phyloP scores from a whole-genome alignment of 2,113 vertebrate species.

The Acinonyx jubatus region DNA sequence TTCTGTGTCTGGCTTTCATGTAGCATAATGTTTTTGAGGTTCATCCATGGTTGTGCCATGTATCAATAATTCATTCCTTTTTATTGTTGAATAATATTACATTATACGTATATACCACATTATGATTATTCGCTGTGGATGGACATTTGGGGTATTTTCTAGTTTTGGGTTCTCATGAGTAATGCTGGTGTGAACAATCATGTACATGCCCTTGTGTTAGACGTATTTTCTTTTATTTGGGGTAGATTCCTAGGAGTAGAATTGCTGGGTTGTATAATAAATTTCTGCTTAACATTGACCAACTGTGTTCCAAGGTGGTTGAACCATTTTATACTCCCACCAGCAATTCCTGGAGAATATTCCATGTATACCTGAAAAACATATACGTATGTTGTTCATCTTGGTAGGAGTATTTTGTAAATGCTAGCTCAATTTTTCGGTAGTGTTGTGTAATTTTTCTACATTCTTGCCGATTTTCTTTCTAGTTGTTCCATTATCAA shows the following conservation, averaged over 20 bases:
- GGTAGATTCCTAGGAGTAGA: constrained; percentile 43
- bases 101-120: background rate
- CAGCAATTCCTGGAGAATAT: background rate
- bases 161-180: background rate
- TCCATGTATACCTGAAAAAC: constrained; percentile 1
- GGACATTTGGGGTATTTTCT: background rate
- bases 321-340: constrained; percentile 12
- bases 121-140: background rate
- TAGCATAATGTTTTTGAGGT: constrained; percentile 17
- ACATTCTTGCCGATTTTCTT: constrained; percentile 41
- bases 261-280: constrained; percentile 26
- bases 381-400: background rate
- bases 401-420: constrained; percentile 29
- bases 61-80: constrained; percentile 31
- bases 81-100: background rate
- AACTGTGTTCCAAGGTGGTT: background rate
- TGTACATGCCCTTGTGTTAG: constrained; percentile 2
- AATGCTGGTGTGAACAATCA: background rate
- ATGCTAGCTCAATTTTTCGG: background rate
- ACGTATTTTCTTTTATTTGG: constrained; percentile 39
- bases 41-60: background rate
- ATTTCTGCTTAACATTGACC: constrained; percentile 38
- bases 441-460: constrained; percentile 5
- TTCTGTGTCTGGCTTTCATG: background rate
- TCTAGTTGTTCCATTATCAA: background rate